Percentiles rank a stretch among this genome's conserved stretches.
These are phyloP conservation scores for Malaclemys terrapin DNA, from an alignment of 2,113 vertebrate genomes.

Conservation along the genomic window DNA sequence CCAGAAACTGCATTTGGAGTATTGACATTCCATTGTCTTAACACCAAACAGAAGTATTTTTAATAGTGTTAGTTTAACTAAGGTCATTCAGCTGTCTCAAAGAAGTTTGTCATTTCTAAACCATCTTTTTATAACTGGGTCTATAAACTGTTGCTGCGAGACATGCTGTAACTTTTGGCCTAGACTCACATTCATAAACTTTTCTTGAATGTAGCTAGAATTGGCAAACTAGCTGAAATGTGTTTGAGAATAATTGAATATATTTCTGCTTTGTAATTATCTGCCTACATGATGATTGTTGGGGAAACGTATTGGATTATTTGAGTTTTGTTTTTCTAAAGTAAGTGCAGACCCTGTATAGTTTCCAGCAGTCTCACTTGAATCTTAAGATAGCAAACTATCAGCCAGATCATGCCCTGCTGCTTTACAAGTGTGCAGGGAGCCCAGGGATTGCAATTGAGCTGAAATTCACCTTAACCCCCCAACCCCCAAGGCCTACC, in stretches of 20 bases:
- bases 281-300: conserved; percentile 36
- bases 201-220: conserved; percentile 22
- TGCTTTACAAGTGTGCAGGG: conserved; percentile 25
- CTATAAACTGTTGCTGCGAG: conserved; percentile 15
- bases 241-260: conserved; percentile 17
- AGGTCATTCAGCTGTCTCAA: not conserved
- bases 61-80: not conserved
- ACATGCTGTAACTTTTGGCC: conserved; percentile 30
- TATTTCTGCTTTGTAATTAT: conserved; percentile 58
- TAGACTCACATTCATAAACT: conserved; percentile 55
- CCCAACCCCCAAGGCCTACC: not conserved
- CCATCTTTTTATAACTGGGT: conserved; percentile 6
- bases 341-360: conserved; percentile 25
- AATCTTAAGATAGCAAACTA: conserved; percentile 11
- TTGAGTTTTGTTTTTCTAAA: conserved; percentile 2
- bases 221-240: conserved; percentile 56
- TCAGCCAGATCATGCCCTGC: conserved; percentile 9
- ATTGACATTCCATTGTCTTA: not conserved
- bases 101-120: conserved; percentile 15
- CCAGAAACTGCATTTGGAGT: not conserved
- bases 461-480: not conserved
- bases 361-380: conserved; percentile 38
- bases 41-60: not conserved
- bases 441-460: not conserved
- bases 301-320: conserved; percentile 39